Conservation (phyloP, 2,888 invertebrate species). For the Drosophila sordidapex region DNA sequence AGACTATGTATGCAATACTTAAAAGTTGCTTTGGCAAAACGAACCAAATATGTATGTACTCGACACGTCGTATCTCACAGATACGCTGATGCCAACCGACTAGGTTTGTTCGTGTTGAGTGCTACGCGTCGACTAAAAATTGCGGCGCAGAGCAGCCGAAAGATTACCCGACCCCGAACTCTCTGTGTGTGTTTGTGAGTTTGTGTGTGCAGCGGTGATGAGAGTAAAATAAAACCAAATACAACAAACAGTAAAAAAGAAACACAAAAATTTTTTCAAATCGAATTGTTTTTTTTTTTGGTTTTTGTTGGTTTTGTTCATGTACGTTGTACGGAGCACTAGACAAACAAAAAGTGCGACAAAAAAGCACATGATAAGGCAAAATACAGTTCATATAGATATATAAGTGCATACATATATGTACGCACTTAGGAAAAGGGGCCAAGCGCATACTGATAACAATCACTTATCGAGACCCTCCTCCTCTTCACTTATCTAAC, state of each 20-base stretch:
- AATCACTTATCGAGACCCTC: conserved; percentile 35
- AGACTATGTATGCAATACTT: conserved; percentile 27
- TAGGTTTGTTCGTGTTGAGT: conserved; percentile 76
- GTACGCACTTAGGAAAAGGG: conserved; percentile 42
- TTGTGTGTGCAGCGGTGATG: conserved; percentile 33
- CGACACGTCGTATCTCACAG: conserved; percentile 72
- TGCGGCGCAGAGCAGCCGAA: conserved; percentile 53
- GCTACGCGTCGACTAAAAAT: conserved; percentile 79
- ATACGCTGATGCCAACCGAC: conserved; percentile 70
- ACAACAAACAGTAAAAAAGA: conserved; percentile 8
- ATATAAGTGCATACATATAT: not conserved
- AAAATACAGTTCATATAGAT: conserved; percentile 42
- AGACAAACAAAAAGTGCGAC: conserved; percentile 59
- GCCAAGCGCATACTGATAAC: conserved; percentile 64
- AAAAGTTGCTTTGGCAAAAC: conserved; percentile 16
- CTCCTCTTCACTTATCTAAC: conserved; percentile 35
- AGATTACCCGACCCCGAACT: conserved; percentile 48
- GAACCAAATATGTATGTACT: conserved; percentile 52
- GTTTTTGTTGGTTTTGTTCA: conserved; percentile 22
- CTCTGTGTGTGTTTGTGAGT: conserved; percentile 9
- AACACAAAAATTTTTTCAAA: conserved; percentile 59
- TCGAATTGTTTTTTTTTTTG: conserved; percentile 52
- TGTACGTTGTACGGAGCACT: conserved; percentile 29
- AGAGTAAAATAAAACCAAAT: conserved; percentile 48
- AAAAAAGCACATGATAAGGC: conserved; percentile 74